phyloP scores from a whole-genome alignment of 2,888 invertebrate genomes.

The Chironomus tentans region DNA sequence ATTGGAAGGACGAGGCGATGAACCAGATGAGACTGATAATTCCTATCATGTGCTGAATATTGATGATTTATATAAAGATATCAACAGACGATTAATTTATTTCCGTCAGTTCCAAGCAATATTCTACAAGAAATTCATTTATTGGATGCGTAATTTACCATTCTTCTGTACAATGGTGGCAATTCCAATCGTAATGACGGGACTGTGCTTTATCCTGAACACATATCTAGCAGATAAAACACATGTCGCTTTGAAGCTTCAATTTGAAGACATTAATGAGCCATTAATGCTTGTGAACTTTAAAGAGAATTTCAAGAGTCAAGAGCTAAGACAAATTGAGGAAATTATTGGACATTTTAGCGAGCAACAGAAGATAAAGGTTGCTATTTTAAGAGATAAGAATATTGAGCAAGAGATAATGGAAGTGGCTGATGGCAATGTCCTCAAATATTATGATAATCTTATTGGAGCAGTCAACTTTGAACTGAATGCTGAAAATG shows the following conservation, averaged over 20 bases:
- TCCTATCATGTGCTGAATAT: constrained; percentile 1
- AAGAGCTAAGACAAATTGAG: neutral
- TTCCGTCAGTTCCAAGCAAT: constrained; percentile 35
- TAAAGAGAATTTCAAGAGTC: neutral
- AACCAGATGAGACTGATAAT: neutral
- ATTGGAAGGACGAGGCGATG: neutral
- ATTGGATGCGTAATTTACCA: constrained; percentile 20
- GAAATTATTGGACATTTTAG: neutral
- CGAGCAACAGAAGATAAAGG: neutral
- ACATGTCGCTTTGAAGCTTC: neutral
- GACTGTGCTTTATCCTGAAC: constrained; percentile 15
- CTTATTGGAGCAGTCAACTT: constrained; percentile 13
- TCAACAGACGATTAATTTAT: constrained; percentile 27
- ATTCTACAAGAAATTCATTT: constrained; percentile 39
- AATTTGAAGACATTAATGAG: neutral
- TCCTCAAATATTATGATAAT: constrained; percentile 19
- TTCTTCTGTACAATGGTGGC: constrained; percentile 19
- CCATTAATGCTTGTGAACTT: constrained; percentile 18
- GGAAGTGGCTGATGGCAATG: neutral
- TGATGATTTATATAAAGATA: constrained; percentile 14
- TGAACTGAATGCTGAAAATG: neutral
- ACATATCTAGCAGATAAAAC: constrained; percentile 7
- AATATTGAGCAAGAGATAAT: constrained; percentile 12
- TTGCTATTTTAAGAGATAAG: neutral
- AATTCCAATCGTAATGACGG: constrained; percentile 22